Conservation (phyloP, 2,113 vertebrate species). For the Hemicordylus capensis region DNA sequence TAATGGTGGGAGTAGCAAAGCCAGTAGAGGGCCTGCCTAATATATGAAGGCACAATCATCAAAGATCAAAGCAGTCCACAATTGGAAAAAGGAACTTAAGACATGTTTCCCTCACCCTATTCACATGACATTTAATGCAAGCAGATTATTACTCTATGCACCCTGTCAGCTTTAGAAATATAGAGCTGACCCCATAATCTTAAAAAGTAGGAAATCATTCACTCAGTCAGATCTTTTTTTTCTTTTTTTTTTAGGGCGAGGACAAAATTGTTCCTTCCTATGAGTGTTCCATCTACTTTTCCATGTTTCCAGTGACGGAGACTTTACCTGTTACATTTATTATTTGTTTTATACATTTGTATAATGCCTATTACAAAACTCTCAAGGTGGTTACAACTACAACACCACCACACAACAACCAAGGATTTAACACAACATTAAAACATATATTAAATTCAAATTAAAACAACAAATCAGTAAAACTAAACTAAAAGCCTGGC, state of each 20-base stretch:
- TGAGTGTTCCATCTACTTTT: slow-evolving; percentile 4
- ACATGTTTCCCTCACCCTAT: background rate
- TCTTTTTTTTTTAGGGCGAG: background rate
- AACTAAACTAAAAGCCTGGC: no score
- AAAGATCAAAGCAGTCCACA: background rate
- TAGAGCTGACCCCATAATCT: background rate
- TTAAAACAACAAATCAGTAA: no score
- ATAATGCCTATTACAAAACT: no score
- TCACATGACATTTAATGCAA: background rate
- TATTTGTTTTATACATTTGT: no score
- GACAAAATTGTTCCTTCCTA: background rate
- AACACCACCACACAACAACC: no score
- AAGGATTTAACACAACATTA: no score
- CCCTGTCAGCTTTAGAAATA: slow-evolving; percentile 2
- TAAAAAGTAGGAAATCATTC: background rate
- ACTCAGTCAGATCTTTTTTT: background rate
- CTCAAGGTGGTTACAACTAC: no score
- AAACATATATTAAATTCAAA: no score
- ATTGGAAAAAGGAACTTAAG: background rate
- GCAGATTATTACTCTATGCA: background rate
- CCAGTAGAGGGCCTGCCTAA: background rate
- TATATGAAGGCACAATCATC: background rate
- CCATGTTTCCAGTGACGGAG: background rate
- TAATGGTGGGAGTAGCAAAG: no score
- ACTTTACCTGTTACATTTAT: no score